A percentile compares a stretch with the other conserved stretches of the same genome.
These are phyloP conservation scores for Lysandra coridon DNA, from an alignment of 2,888 invertebrate genomes.

Conservation along the genomic window DNA sequence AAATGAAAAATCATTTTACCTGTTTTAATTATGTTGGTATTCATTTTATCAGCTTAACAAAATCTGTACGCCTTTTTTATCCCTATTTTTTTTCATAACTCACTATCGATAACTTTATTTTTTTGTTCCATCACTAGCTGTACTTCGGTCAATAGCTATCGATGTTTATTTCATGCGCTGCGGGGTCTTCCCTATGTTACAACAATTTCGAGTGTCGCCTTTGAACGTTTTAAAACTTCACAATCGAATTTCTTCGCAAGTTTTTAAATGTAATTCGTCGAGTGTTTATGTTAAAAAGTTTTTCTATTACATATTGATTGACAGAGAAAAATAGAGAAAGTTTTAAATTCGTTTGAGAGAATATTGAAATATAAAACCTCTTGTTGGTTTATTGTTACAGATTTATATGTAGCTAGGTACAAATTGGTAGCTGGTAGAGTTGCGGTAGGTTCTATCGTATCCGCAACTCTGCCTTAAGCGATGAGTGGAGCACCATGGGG, in stretches of 20 bases:
- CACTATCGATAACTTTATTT: not conserved
- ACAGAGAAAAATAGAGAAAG: not conserved
- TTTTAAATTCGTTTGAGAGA: not conserved
- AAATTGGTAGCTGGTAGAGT: too few species aligned
- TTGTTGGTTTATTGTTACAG: too few species aligned
- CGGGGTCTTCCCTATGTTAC: not conserved
- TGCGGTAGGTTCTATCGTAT: too few species aligned
- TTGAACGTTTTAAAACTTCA: constrained; percentile 7
- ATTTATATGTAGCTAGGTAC: too few species aligned
- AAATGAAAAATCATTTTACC: too few species aligned
- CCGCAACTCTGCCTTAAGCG: too few species aligned
- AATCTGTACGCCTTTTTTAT: not conserved
- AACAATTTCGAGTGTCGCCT: constrained; percentile 17
- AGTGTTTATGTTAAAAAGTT: not conserved
- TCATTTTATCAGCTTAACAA: too few species aligned
- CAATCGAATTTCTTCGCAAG: not conserved
- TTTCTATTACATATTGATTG: not conserved
- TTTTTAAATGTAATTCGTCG: not conserved
- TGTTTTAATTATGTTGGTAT: too few species aligned
- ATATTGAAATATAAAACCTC: too few species aligned
- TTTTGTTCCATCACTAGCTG: not conserved
- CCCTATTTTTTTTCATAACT: not conserved
- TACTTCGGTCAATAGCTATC: not conserved
- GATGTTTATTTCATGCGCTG: not conserved
- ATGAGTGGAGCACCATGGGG: too few species aligned